A percentile compares a stretch with the other conserved stretches of the same genome.
phyloP scores from a whole-genome alignment of 2,888 invertebrate genomes.

The Carcina quercana region DNA sequence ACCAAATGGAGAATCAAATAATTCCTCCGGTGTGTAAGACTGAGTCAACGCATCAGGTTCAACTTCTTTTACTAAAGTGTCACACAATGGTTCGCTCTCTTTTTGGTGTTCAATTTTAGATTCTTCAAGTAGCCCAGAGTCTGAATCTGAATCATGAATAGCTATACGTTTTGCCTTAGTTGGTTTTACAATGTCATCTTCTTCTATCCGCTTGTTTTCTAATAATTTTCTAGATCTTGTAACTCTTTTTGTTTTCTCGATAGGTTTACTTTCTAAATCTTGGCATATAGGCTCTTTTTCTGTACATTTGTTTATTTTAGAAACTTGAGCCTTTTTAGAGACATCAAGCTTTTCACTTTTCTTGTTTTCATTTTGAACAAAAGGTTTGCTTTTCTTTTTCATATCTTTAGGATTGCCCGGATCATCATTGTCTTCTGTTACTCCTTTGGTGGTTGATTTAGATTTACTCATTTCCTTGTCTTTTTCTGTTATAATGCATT shows the following conservation, averaged over 20 bases:
- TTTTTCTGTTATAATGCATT: too few species aligned
- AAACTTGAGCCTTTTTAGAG: background rate
- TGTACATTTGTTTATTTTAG: background rate
- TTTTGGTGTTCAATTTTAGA: background rate
- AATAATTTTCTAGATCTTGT: slow-evolving; percentile 39
- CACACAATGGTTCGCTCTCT: background rate
- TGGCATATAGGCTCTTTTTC: slow-evolving; percentile 4
- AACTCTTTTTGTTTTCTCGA: slow-evolving; percentile 19
- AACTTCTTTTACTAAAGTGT: background rate
- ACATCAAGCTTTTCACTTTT: background rate
- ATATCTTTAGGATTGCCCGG: slow-evolving; percentile 8
- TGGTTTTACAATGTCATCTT: slow-evolving; percentile 13
- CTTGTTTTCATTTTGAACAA: slow-evolving; percentile 3
- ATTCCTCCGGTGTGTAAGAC: too few species aligned
- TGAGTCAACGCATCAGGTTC: too few species aligned
- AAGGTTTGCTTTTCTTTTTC: too few species aligned
- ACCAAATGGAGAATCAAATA: slow-evolving; percentile 32
- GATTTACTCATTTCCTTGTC: too few species aligned
- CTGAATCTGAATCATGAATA: slow-evolving; percentile 36
- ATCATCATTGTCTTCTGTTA: slow-evolving; percentile 12
- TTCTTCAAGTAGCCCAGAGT: slow-evolving; percentile 21
- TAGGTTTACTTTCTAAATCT: slow-evolving; percentile 3
- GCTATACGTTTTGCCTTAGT: slow-evolving; percentile 21
- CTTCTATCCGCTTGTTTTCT: slow-evolving; percentile 20
- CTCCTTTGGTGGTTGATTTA: slow-evolving; percentile 9